Percentiles rank a stretch among this genome's conserved stretches.
Conservation (phyloP, 2,888 invertebrate species). For the Eugnorisma glareosa region DNA sequence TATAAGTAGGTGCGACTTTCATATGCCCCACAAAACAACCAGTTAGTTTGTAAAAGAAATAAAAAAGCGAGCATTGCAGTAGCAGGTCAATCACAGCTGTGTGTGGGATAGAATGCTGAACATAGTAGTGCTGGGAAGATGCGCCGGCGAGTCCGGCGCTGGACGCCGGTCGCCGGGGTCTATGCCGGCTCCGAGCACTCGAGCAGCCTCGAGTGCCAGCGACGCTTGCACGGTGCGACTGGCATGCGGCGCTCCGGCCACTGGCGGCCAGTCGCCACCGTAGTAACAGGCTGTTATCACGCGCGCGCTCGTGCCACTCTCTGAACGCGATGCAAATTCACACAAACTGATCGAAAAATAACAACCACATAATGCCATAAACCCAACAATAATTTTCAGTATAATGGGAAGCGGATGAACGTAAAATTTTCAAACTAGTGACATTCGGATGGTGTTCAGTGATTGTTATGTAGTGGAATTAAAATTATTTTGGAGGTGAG, state of each 20-base stretch:
- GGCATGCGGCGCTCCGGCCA: conserved; percentile 31
- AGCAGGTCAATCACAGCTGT: conserved; percentile 31
- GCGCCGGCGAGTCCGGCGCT: not conserved
- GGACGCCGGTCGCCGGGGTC: conserved; percentile 11
- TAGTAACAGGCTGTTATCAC: conserved; percentile 59
- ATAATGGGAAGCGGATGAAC: conserved; percentile 69
- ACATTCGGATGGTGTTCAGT: conserved; percentile 56
- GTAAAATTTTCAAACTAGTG: conserved; percentile 64
- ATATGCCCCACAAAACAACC: conserved; percentile 44
- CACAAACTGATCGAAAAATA: conserved; percentile 68
- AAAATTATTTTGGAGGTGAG: conserved; percentile 73
- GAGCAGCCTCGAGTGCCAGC: conserved; percentile 25
- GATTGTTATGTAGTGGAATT: conserved; percentile 62
- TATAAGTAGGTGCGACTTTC: conserved; percentile 22
- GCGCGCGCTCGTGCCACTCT: conserved; percentile 59
- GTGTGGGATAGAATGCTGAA: conserved; percentile 19
- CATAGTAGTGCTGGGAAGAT: conserved; percentile 5
- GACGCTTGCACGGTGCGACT: conserved; percentile 9
- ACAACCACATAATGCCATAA: conserved; percentile 71
- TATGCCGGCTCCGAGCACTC: not conserved
- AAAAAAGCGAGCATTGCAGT: conserved; percentile 21
- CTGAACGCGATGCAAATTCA: conserved; percentile 60
- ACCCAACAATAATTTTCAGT: conserved; percentile 68
- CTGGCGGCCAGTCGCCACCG: conserved; percentile 56
- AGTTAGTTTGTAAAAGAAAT: conserved; percentile 16